Evolutionary conservation across 1,140 invertebrate species (phyloP), one percentile per base, ranked within the genome.

Genomic region (Drosophila kurseongensis): DNA sequence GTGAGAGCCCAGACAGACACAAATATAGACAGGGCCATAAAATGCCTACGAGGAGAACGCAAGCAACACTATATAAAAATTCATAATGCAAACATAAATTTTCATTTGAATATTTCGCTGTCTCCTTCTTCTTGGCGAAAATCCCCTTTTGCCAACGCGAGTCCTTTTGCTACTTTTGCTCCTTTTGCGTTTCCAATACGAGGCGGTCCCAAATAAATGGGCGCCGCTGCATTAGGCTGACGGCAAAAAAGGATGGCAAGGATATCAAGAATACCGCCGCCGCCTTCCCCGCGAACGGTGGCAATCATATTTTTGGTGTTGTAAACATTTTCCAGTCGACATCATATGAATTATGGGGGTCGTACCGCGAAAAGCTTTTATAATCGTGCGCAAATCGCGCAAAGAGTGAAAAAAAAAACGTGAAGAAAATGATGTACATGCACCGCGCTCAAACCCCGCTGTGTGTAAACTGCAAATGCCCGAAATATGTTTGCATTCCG

Each of bases 11-110:
- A 62, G 47, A 55, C 55, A 65, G 32, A 63, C 27, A 59, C 44
- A 63, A 9, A 60, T 75, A 54, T 48, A 81, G 42, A 85, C 81
- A 85, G 52, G 72, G 68, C 78, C 84, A 89, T 89, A 89, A 88
- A 89, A 89, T 89, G 84, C 84, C 84, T 89, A 89, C 78, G 65
- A 74, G 57, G 18, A 69, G 50, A 51, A 7, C 63, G 63, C 62
- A 63, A 72, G 75, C 78, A 85, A 89, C 82, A 91, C 89, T 91
- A 90, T 91, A 90, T 91, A 90, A 91, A 91, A 91, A 90, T 90
- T 91, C 90, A 90, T 91, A 90, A 91, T 90, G 90, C 90, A 91
- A 91, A 91, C 90, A 91, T 91, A 91, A 91, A 91, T 91, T 90
- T 91, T 91, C 90, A 91, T 91, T 91, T 91, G 80, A 91, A 91